Evolutionary conservation across 2,113 vertebrate genomes (phyloP), one percentile per base, ranked within the genome.

Genomic region (Campylomormyrus tamandua): DNA sequence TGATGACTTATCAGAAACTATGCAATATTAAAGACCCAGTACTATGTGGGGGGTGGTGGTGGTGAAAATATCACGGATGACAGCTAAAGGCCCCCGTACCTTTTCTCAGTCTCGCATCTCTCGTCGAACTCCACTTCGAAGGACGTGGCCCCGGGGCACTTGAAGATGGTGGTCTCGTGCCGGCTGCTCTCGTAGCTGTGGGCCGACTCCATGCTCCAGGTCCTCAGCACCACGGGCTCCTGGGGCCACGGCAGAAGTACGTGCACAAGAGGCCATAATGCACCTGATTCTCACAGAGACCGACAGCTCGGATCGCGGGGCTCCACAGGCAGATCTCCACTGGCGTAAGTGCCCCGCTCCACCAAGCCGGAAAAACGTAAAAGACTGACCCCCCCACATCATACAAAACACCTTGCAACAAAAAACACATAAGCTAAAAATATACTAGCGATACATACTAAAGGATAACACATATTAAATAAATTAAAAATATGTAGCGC

Each of bases 41-140:
- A 53, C 15, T 21, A 53, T 53, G 5, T 19, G 3, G 17, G 52
- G 52, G 17, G 17, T 0, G 50, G 45, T 7, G 49, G 50, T 15
- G 3, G 17, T 56, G 53, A 66, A 70, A 13, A 31, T 10, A 13
- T 42, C 5, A 80, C 74, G 3, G 35, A 80, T 17, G 74, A 42
- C 6, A 4, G 15, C 13, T 80, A 10, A 80, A 17, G 35, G 15
- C 19, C 90, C 48, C 10, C 52, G 93, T 94, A 99, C 98, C 98
- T 98, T 92, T 97, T 97, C 93, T 99, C 98, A 0, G 98, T 99
- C 96, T 99, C 98, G 94, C 98, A 99, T 91, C 96, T 97, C 9
- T 99, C 98, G 80, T 99, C 98, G 92, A 99, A 99, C 93, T 98
- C 98, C 93, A 99, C 97, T 93, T 99, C 97, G 90, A 99, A 99